These are phyloP conservation scores for Drosophila hydei DNA, from an alignment of 1,140 invertebrate species.

Conservation along the genomic window DNA sequence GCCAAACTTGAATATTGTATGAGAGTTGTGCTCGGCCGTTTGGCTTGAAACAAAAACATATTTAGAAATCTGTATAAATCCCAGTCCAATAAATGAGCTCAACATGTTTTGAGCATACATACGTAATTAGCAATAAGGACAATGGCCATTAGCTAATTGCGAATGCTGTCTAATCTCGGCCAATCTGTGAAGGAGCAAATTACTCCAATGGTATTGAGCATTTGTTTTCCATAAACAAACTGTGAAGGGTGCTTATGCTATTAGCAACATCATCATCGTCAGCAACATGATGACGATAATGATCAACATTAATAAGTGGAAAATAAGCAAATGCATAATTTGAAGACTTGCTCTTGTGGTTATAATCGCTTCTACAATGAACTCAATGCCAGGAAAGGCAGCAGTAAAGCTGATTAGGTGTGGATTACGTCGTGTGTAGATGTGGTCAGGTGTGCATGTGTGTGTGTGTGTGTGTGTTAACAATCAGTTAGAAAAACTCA, in stretches of 20 bases:
- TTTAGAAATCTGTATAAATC: too few relatives aligned
- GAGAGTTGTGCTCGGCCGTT: too few relatives aligned
- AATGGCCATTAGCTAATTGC: constrained; percentile 42
- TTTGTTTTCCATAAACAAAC: constrained; percentile 6
- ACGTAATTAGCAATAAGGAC: constrained; percentile 1
- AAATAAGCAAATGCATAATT: constrained; percentile 44
- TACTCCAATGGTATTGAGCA: constrained; percentile 11
- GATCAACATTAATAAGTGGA: neutral
- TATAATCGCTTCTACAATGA: constrained; percentile 51
- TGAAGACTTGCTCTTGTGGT: constrained; percentile 68
- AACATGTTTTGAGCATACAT: constrained; percentile 3
- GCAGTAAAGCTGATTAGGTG: constrained; percentile 68
- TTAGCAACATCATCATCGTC: constrained; percentile 12
- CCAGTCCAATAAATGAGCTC: neutral
- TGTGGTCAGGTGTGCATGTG: constrained; percentile 29
- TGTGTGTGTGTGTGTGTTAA: constrained; percentile 5
- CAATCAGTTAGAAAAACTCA: too few relatives aligned
- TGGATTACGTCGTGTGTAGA: constrained; percentile 60
- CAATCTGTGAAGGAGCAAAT: constrained; percentile 8
- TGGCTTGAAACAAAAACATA: too few relatives aligned
- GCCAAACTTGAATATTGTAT: too few relatives aligned
- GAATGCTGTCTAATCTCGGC: constrained; percentile 21
- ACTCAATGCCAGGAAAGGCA: constrained; percentile 53
- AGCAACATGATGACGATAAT: neutral
- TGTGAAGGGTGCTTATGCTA: neutral